phyloP scores from a whole-genome alignment of 2,888 invertebrate genomes.

The Lamproptera curius region DNA sequence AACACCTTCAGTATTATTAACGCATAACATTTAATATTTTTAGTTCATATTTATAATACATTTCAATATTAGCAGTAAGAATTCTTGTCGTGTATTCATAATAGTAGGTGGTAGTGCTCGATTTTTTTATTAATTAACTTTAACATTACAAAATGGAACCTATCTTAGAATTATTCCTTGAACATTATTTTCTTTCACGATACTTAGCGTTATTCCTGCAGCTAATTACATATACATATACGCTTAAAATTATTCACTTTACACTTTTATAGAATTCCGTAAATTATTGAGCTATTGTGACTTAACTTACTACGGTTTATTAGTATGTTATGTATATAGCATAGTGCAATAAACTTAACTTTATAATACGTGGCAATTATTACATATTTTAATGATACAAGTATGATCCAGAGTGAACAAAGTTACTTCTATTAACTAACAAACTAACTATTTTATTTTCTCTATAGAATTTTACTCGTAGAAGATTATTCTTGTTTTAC shows the following conservation, averaged over 20 bases:
- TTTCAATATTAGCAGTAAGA: constrained; percentile 77
- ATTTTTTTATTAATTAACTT: constrained; percentile 58
- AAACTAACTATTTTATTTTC: constrained; percentile 36
- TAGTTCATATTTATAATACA: constrained; percentile 79
- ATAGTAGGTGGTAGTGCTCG: constrained; percentile 73
- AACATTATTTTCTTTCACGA: constrained; percentile 53
- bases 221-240: constrained; percentile 28
- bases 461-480: constrained; percentile 45
- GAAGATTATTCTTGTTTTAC: constrained; percentile 67
- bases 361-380: constrained; percentile 48
- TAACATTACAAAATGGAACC: constrained; percentile 76
- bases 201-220: constrained; percentile 33
- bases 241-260: constrained; percentile 51
- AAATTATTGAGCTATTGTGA: constrained; percentile 71
- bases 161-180: constrained; percentile 40
- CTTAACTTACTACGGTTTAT: constrained; percentile 42
- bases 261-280: constrained; percentile 56
- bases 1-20: constrained; percentile 78
- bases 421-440: constrained; percentile 31
- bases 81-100: constrained; percentile 74
- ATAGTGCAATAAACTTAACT: constrained; percentile 60
- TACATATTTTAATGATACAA: constrained; percentile 38
- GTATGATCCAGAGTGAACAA: constrained; percentile 30
- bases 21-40: constrained; percentile 84
- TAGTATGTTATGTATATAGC: constrained; percentile 32